phyloP scores from a whole-genome alignment of 1,140 invertebrate genomes.

The Heliothis subflexa region DNA sequence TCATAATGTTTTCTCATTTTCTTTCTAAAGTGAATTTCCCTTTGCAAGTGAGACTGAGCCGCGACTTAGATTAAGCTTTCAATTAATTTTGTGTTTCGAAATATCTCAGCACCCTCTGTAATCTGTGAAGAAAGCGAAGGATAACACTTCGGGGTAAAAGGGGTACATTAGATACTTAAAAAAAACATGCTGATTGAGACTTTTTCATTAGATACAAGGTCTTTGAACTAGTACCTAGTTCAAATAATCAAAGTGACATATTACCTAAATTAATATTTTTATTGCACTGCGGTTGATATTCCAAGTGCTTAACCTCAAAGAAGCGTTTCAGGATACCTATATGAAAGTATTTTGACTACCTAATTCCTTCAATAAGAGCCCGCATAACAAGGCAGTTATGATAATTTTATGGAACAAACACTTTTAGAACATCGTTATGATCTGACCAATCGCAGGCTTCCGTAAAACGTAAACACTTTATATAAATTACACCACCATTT shows the following conservation, averaged over 20 bases:
- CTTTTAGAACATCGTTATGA: conserved; percentile 48
- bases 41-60: conserved; percentile 15
- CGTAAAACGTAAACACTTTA: conserved; percentile 12
- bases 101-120: background rate
- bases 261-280: background rate
- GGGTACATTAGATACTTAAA: background rate
- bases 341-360: background rate
- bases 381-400: conserved; percentile 28
- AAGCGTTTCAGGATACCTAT: background rate
- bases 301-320: background rate
- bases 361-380: background rate
- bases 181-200: too few relatives aligned
- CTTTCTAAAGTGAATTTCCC: conserved; percentile 6
- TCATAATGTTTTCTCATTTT: conserved; percentile 6
- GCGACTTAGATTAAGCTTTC: conserved; percentile 32
- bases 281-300: background rate
- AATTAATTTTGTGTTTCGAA: conserved; percentile 35
- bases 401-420: conserved; percentile 33
- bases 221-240: background rate
- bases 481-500: conserved; percentile 38
- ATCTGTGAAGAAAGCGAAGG: conserved; percentile 17
- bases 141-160: background rate
- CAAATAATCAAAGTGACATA: background rate
- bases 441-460: conserved; percentile 60
- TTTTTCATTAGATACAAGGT: too few relatives aligned